A percentile compares a stretch with the other conserved stretches of the same genome.
Evolutionary conservation across 2,113 vertebrate genomes (phyloP).

Genomic region (Nothocercus julius): DNA sequence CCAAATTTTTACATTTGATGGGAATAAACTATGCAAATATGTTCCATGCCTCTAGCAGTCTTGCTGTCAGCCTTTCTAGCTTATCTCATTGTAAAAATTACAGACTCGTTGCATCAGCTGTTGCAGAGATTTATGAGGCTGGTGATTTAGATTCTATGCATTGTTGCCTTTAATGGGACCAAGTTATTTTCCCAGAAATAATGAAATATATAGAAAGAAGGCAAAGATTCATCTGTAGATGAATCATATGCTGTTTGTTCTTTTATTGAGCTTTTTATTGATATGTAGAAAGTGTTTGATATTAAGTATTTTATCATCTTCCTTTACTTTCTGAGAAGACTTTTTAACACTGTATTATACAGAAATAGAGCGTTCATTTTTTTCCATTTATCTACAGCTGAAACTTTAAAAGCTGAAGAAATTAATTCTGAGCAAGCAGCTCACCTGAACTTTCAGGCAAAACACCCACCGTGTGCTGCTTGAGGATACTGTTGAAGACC

Average conservation of each 20-base stretch:
- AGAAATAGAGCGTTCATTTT: background rate
- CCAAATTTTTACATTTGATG: constrained; percentile 1
- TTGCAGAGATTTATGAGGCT: constrained; percentile 27
- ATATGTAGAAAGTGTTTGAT: background rate
- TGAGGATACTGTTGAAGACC: background rate
- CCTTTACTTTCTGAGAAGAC: background rate
- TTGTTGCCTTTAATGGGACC: background rate
- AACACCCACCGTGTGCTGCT: background rate
- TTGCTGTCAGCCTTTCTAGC: constrained; percentile 39
- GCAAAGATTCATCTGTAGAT: background rate
- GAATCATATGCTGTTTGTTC: background rate
- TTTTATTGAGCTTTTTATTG: background rate
- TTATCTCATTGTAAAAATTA: constrained; percentile 59
- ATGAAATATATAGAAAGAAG: background rate
- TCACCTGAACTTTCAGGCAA: background rate
- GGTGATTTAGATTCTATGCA: constrained; percentile 35
- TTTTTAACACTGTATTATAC: background rate
- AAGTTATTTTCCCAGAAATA: constrained; percentile 28
- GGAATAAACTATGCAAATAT: constrained; percentile 39
- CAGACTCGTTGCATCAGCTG: constrained; percentile 59
- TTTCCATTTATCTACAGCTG: background rate
- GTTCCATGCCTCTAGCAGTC: constrained; percentile 25
- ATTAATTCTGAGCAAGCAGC: background rate
- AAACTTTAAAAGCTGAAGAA: background rate
- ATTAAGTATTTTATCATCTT: background rate